phyloP scores from a whole-genome alignment of 1,140 invertebrate species.

The Rhynchophorus ferrugineus region DNA sequence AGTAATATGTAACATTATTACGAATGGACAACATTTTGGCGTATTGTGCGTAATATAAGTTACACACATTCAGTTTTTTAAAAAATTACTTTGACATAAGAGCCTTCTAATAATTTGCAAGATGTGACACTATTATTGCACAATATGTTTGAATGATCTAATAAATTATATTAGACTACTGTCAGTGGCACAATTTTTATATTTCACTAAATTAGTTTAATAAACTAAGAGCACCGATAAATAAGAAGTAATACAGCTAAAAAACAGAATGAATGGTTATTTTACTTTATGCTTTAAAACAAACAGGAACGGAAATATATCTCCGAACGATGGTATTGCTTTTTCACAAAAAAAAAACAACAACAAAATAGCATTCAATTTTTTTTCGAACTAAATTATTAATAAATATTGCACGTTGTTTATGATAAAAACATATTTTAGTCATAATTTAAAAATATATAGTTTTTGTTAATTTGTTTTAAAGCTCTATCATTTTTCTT shows the following conservation, averaged over 20 bases:
- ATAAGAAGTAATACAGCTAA: slow-evolving; percentile 3
- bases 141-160: neutral
- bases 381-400: too few relatives aligned
- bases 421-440: too few relatives aligned
- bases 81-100: neutral
- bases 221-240: slow-evolving; percentile 15
- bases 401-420: too few relatives aligned
- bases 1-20: neutral
- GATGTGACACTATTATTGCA: neutral
- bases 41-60: neutral
- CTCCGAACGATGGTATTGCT: too few relatives aligned
- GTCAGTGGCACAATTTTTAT: slow-evolving; percentile 6
- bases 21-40: neutral
- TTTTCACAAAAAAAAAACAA: too few relatives aligned
- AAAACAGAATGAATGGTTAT: neutral
- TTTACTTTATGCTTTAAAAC: neutral
- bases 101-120: neutral
- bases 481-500: too few relatives aligned
- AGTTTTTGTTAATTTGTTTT: too few relatives aligned
- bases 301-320: neutral
- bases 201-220: slow-evolving; percentile 4
- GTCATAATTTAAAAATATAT: too few relatives aligned
- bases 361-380: too few relatives aligned
- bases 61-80: neutral
- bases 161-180: slow-evolving; percentile 6